These are phyloP conservation scores for Hippocampus zosterae DNA, from an alignment of 2,113 vertebrate species.

Conservation along the genomic window DNA sequence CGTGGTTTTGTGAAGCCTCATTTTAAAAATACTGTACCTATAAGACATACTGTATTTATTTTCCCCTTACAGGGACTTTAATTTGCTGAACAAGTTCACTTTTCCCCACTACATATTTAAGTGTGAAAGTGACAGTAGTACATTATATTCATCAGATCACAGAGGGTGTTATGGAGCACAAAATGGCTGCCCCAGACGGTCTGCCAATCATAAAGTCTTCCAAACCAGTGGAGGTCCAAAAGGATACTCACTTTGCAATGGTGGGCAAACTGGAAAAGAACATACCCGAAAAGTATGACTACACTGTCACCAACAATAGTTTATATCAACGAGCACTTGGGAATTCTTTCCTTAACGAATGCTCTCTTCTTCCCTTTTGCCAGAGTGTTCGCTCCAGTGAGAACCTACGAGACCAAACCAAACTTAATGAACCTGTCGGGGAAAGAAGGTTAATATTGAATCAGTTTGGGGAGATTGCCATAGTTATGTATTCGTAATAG, in stretches of 20 bases:
- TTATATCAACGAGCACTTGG: neutral
- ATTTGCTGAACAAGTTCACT: neutral
- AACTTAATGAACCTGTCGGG: conserved; percentile 83
- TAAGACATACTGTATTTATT: no score
- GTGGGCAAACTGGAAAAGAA: conserved; percentile 19
- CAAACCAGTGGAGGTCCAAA: conserved; percentile 5
- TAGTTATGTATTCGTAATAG: neutral
- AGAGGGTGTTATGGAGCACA: conserved; percentile 61
- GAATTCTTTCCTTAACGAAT: neutral
- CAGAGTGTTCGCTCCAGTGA: conserved; percentile 76
- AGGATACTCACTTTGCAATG: conserved; percentile 9
- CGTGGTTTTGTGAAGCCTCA: no score
- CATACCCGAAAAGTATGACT: conserved; percentile 77
- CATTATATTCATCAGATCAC: conserved; percentile 41
- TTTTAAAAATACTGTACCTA: no score
- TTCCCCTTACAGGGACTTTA: no score
- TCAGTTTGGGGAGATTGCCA: neutral
- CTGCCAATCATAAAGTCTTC: conserved; percentile 7
- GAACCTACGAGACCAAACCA: conserved; percentile 84
- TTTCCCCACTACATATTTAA: neutral
- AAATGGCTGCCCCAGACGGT: conserved; percentile 11
- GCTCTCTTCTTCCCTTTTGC: neutral
- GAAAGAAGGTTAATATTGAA: conserved; percentile 75
- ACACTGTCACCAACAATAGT: conserved; percentile 86
- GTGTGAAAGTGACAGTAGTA: neutral